Percentiles rank a stretch among this genome's conserved stretches.
Conservation (phyloP, 2,888 invertebrate species). For the Oasisia sp. region DNA sequence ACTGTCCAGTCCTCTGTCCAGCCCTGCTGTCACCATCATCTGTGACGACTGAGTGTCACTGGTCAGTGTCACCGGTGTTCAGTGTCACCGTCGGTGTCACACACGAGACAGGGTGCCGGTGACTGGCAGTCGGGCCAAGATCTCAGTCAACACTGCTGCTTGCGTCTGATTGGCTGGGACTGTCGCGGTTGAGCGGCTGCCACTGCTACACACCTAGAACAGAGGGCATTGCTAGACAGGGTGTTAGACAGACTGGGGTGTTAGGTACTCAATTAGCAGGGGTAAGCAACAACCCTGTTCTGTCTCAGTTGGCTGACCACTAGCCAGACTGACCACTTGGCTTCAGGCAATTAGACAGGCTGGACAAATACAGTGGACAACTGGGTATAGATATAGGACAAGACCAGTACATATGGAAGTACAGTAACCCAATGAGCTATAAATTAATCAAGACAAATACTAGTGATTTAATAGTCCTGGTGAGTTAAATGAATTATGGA, state of each 20-base stretch:
- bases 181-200: neutral
- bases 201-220: neutral
- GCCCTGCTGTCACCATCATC: neutral
- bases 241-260: neutral
- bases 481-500: neutral
- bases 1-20: neutral
- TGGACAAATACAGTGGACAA: neutral
- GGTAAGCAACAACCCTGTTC: neutral
- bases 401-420: neutral
- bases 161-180: neutral
- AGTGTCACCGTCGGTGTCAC: neutral
- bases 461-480: neutral
- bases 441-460: neutral
- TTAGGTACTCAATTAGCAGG: conserved; percentile 4
- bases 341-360: neutral
- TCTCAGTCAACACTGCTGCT: neutral
- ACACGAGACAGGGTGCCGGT: neutral
- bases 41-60: neutral
- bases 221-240: neutral
- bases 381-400: neutral
- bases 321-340: neutral
- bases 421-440: neutral
- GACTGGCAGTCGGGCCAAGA: neutral
- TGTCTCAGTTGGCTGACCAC: neutral
- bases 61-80: neutral